Base-by-base conservation (phyloP, 2,113 vertebrate species). In the Sigmodon hispidus region DNA sequence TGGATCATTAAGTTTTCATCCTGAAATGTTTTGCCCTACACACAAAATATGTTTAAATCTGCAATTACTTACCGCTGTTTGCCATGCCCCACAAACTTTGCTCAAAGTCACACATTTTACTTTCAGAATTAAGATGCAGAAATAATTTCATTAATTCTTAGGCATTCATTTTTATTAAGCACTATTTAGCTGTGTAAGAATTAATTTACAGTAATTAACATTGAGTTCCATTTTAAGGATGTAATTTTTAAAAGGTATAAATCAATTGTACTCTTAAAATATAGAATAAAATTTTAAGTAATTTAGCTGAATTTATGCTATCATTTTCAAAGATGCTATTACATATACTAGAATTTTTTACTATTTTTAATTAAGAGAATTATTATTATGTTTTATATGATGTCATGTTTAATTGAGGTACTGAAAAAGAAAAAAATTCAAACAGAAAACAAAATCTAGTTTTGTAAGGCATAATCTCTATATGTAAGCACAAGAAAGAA, bases 161-260 rank as follows among this genome's bases (percentile, higher is more conserved):
- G 75, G 94, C 73, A 91, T 97, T 97, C 83, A 92, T 84, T 97
- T 97, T 83, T 31, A 90, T 21, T 92, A 80, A 93, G 87, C 89
- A 84, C 22, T 80, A 36, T 21, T 15, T 29, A 83, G 22, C 29
- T 43, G 26, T 40, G n/a, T 43, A 97, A 91, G 36, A 97, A 96
- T 91, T 96, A 91, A 97, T 97, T 97, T 97, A 36, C 73, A 97
- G 83, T 97, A 94, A 96, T 97, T 97, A 97, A 40, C 69, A 95
- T 95, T 52, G 21, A 96, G 91, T 59, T 96, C 85, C 50, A 57
- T 83, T 86, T 96, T 73, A 94, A 96, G 17, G 1, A 50, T 34
- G 5, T 65, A 77, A 89, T 22, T 69, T 1, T 93, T 93, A 48
- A 87, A 92, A 89, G 36, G 1, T 26, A n/a, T 59, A 57, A 65